phyloP scores from a whole-genome alignment of 2,888 invertebrate genomes.

The Lomographa bimaculata region DNA sequence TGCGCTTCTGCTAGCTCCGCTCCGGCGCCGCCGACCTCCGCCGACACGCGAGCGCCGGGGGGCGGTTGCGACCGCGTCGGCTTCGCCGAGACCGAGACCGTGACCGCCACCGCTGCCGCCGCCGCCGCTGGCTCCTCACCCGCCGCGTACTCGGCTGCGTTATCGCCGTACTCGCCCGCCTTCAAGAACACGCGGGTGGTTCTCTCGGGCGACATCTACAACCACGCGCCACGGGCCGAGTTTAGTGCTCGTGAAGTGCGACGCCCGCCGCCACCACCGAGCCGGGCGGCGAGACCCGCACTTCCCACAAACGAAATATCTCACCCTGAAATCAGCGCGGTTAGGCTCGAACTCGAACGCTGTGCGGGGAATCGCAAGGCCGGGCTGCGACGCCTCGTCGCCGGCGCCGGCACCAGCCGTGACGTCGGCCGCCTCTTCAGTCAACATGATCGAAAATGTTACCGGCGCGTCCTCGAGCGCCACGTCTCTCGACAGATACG shows the following conservation, averaged over 20 bases:
- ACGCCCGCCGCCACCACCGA: background rate
- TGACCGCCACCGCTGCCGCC: slow-evolving; percentile 13
- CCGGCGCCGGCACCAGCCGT: background rate
- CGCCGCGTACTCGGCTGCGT: slow-evolving; percentile 58
- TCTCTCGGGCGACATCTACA: slow-evolving; percentile 40
- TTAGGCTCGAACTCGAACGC: slow-evolving; percentile 60
- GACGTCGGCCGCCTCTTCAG: no score
- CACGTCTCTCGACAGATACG: background rate
- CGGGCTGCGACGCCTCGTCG: background rate
- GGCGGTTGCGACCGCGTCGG: slow-evolving; percentile 9
- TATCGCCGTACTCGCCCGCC: slow-evolving; percentile 73
- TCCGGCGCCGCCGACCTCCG: background rate
- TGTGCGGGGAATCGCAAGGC: slow-evolving; percentile 1
- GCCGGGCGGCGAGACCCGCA: background rate
- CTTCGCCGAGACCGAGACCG: slow-evolving; percentile 11
- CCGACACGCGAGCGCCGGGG: slow-evolving; percentile 3
- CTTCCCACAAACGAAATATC: no score
- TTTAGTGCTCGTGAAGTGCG: no score
- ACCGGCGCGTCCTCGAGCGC: slow-evolving; percentile 2
- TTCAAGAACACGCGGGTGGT: slow-evolving; percentile 48
- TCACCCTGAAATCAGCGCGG: slow-evolving; percentile 66
- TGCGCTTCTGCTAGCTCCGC: slow-evolving; percentile 3
- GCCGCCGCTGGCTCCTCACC: slow-evolving; percentile 31
- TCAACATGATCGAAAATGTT: no score
- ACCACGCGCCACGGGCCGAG: slow-evolving; percentile 29